Evolutionary conservation across 2,797 vertebrate genomes (phyloP).

Genomic region (Spinibarbus caldwelli): DNA sequence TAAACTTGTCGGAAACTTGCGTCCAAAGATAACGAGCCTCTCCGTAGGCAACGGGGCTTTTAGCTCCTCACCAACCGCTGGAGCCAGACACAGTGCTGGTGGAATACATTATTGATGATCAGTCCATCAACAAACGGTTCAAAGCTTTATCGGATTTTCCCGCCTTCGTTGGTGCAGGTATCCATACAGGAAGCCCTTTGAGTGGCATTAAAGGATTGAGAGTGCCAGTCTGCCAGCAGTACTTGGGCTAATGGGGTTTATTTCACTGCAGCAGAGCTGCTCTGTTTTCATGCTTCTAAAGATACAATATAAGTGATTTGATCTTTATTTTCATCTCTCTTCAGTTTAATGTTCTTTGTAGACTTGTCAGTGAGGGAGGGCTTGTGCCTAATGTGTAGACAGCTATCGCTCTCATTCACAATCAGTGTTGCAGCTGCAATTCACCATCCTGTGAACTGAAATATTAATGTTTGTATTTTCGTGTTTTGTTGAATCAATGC

Average conservation of each 20-base stretch:
- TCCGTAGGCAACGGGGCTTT: not conserved
- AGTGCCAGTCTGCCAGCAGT: constrained; percentile 14
- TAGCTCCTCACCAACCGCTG: not conserved
- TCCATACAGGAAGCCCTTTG: constrained; percentile 1
- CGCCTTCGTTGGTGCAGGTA: not conserved
- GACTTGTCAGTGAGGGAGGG: not conserved
- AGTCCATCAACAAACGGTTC: constrained; percentile 30
- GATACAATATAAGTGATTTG: constrained; percentile 35
- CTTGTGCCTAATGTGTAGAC: constrained; percentile 1
- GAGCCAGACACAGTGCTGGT: not conserved
- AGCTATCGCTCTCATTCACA: constrained; percentile 1
- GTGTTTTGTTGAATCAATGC: constrained; percentile 19
- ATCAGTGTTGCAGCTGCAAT: constrained; percentile 23
- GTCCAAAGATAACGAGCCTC: not conserved
- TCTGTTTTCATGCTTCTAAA: constrained; percentile 37
- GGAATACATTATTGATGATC: constrained; percentile 45
- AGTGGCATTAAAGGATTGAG: constrained; percentile 15
- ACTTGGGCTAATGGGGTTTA: constrained; percentile 29
- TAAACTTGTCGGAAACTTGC: constrained; percentile 44
- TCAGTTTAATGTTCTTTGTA: constrained; percentile 14
- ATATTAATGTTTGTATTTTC: constrained; percentile 30
- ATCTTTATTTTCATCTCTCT: constrained; percentile 12
- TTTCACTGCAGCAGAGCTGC: constrained; percentile 5
- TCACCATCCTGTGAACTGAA: constrained; percentile 28
- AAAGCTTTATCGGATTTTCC: constrained; percentile 38